Evolutionary conservation across 2,113 vertebrate species (phyloP).

Genomic region (Hippotragus niger): DNA sequence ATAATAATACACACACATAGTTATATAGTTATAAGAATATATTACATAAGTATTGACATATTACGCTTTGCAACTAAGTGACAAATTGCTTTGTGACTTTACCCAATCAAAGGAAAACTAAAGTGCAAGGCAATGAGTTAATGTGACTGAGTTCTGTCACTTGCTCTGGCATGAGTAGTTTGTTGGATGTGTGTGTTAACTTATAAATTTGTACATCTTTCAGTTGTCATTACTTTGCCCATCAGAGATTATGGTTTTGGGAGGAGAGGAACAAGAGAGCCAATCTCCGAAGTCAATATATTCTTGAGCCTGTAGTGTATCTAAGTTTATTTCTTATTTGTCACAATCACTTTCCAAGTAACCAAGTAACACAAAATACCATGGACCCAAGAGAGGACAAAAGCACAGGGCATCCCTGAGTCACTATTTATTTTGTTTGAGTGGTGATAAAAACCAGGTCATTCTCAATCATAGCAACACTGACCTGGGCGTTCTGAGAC

Average conservation of each 20-base stretch:
- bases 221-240: slow-evolving; percentile 27
- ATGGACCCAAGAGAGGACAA: slow-evolving; percentile 24
- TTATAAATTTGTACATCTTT: background rate
- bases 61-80: background rate
- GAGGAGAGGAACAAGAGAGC: background rate
- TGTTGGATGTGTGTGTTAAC: background rate
- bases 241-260: background rate
- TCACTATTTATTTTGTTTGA: background rate
- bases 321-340: background rate
- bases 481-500: slow-evolving; percentile 8
- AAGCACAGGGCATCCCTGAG: slow-evolving; percentile 9
- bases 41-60: background rate
- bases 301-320: background rate
- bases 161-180: background rate
- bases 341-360: slow-evolving; percentile 50
- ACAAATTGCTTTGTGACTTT: slow-evolving; percentile 40
- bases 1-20: background rate
- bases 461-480: slow-evolving; percentile 17
- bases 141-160: background rate
- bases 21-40: background rate
- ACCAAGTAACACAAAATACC: background rate
- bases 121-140: background rate
- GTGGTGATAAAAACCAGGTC: slow-evolving; percentile 52
- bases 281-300: background rate
- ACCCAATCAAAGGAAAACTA: background rate